These are phyloP conservation scores for Sorex araneus DNA, from an alignment of 2,113 vertebrate species.

Conservation along the genomic window DNA sequence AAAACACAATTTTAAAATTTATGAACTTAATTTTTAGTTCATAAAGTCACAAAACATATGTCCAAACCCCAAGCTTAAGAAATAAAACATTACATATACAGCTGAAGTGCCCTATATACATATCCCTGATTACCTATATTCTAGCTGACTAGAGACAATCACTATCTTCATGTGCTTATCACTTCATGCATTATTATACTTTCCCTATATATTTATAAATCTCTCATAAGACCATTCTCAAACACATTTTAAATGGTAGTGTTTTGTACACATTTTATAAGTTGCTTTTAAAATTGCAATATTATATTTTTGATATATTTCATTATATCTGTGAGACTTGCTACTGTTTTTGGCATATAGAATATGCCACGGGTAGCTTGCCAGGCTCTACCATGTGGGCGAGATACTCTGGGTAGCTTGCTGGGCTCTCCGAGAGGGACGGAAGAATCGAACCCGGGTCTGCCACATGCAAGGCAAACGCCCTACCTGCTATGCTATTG, in stretches of 20 bases:
- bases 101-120: background rate
- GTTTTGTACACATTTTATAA: background rate
- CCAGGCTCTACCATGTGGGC: no score
- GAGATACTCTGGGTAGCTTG: no score
- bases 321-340: no score
- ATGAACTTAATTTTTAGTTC: constrained; percentile 61
- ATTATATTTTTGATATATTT: constrained; percentile 22
- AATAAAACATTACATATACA: background rate
- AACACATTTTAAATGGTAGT: background rate
- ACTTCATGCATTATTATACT: constrained; percentile 53
- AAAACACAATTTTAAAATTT: no score
- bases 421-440: no score
- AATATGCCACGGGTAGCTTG: no score
- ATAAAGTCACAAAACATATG: constrained; percentile 12
- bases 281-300: constrained; percentile 1
- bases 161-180: constrained; percentile 55
- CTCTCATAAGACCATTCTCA: constrained; percentile 20
- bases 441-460: no score
- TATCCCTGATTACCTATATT: constrained; percentile 56
- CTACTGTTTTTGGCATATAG: no score
- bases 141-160: constrained; percentile 41
- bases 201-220: constrained; percentile 39
- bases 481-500: no score
- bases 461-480: no score
- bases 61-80: background rate